These are phyloP conservation scores for Ladona fulva DNA, from an alignment of 1,140 invertebrate genomes.

Conservation along the genomic window DNA sequence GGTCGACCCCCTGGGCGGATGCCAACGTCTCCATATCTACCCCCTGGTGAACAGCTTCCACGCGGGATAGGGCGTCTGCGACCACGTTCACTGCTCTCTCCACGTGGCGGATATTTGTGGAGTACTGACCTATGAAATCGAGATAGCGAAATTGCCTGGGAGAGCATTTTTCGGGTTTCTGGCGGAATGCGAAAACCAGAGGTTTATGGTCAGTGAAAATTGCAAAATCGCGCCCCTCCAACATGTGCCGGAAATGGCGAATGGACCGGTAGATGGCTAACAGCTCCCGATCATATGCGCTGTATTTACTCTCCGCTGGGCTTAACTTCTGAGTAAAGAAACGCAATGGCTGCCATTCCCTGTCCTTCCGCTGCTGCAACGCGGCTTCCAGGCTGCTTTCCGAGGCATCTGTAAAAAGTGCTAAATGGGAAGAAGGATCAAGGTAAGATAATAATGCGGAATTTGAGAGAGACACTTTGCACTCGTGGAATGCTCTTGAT, in stretches of 20 bases:
- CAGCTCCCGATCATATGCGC: slow-evolving; percentile 38
- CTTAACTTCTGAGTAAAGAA: slow-evolving; percentile 36
- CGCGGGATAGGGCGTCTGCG: too few species aligned
- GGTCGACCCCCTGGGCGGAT: too few species aligned
- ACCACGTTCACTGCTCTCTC: too few species aligned
- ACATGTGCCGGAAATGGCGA: slow-evolving; percentile 35
- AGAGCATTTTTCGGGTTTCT: too few species aligned
- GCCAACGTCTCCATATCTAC: too few species aligned
- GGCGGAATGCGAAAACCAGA: too few species aligned
- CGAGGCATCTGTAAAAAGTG: slow-evolving; percentile 31
- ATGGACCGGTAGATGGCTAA: slow-evolving; percentile 37
- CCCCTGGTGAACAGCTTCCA: too few species aligned
- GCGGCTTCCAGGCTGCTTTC: slow-evolving; percentile 31
- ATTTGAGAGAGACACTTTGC: slow-evolving; percentile 31
- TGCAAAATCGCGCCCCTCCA: slow-evolving; percentile 33
- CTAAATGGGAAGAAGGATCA: slow-evolving; percentile 17
- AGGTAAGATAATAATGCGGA: slow-evolving; percentile 27
- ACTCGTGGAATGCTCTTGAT: slow-evolving; percentile 31
- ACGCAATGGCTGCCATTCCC: slow-evolving; percentile 29
- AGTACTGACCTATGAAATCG: too few species aligned
- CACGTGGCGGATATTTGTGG: too few species aligned
- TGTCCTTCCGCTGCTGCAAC: slow-evolving; percentile 29
- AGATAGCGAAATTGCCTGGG: too few species aligned
- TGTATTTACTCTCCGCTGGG: slow-evolving; percentile 31
- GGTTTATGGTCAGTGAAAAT: slow-evolving; percentile 37